Evolutionary conservation across 2,797 vertebrate species (phyloP).

Genomic region (Brachyalestes nurse): DNA sequence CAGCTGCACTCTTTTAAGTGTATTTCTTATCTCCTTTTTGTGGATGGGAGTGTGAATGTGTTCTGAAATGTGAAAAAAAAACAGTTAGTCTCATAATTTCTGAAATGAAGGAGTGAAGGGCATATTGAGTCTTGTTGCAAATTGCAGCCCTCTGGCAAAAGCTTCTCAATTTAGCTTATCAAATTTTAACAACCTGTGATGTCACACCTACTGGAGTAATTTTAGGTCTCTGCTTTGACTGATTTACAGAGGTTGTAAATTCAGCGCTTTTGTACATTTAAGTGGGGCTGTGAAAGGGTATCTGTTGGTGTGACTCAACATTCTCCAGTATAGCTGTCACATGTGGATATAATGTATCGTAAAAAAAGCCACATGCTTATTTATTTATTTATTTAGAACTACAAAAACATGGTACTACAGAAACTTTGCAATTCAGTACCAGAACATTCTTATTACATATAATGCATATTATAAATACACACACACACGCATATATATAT

Average conservation of each 20-base stretch:
- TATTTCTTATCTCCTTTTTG: background rate
- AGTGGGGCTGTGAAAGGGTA: background rate
- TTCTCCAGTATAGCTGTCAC: background rate
- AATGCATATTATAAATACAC: too few species aligned
- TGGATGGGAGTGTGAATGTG: background rate
- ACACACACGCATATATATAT: background rate
- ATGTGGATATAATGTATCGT: too few species aligned
- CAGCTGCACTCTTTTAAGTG: background rate
- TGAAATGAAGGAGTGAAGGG: background rate
- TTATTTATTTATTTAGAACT: background rate
- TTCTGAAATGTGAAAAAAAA: background rate
- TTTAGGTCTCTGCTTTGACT: background rate
- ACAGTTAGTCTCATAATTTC: background rate
- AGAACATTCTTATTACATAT: too few species aligned
- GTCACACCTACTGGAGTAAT: background rate
- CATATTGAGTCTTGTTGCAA: background rate
- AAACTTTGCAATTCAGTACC: too few species aligned
- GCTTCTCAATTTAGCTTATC: background rate
- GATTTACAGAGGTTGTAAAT: background rate
- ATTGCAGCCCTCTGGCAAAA: background rate
- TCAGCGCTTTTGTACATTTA: background rate
- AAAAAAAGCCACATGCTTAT: background rate
- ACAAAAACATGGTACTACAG: too few species aligned
- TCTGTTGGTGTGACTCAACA: background rate
- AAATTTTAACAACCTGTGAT: background rate